These are phyloP conservation scores for Tachystola acroxantha DNA, from an alignment of 2,888 invertebrate species.

Conservation along the genomic window DNA sequence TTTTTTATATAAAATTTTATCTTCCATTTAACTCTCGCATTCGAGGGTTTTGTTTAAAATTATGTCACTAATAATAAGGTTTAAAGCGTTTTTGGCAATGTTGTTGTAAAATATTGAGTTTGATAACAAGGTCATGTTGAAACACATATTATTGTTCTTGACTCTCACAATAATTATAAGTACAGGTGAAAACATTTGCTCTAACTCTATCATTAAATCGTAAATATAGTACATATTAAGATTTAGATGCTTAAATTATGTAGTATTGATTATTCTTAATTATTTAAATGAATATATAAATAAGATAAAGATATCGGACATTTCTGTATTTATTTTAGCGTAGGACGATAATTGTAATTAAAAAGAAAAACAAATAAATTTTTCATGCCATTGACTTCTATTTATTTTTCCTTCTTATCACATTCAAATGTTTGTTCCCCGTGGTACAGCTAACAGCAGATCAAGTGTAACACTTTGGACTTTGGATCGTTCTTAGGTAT, in stretches of 20 bases:
- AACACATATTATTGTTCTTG: slow-evolving; percentile 1
- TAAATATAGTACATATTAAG: slow-evolving; percentile 27
- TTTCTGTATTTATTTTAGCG: slow-evolving; percentile 77
- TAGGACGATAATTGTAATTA: slow-evolving; percentile 69
- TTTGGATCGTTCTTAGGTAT: too few relatives aligned
- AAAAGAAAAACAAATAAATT: slow-evolving; percentile 74
- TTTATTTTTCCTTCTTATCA: slow-evolving; percentile 18
- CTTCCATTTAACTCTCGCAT: slow-evolving; percentile 25
- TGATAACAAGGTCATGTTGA: not conserved
- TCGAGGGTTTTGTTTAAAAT: not conserved
- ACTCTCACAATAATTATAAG: slow-evolving; percentile 3
- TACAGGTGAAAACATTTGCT: slow-evolving; percentile 21
- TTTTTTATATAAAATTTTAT: slow-evolving; percentile 36
- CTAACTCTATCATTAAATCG: slow-evolving; percentile 62
- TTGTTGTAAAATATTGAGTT: not conserved
- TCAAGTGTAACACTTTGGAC: too few relatives aligned
- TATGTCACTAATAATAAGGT: not conserved
- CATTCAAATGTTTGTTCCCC: not conserved
- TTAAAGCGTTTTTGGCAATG: not conserved
- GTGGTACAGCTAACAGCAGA: too few relatives aligned
- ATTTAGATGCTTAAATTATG: slow-evolving; percentile 57
- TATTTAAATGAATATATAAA: slow-evolving; percentile 67
- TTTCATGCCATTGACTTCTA: slow-evolving; percentile 68
- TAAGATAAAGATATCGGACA: slow-evolving; percentile 63
- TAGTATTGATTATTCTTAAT: slow-evolving; percentile 57